phyloP scores from a whole-genome alignment of 2,888 invertebrate species.

The Ecliptopera silaceata region DNA sequence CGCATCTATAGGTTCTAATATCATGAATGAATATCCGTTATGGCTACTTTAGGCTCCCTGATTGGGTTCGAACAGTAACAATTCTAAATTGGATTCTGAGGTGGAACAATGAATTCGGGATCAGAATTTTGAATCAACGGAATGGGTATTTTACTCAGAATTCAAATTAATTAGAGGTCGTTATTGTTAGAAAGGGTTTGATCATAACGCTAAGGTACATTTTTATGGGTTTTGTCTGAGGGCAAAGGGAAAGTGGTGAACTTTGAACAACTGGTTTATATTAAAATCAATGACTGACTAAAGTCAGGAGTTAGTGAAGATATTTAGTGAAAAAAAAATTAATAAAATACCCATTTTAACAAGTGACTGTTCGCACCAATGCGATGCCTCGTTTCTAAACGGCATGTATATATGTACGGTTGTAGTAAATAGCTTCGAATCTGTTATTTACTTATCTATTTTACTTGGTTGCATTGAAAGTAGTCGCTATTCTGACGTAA shows the following conservation, averaged over 20 bases:
- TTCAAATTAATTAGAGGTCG: slow-evolving; percentile 25
- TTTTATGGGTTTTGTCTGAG: slow-evolving; percentile 8
- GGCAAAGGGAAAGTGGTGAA: not conserved
- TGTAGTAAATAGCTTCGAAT: too few relatives aligned
- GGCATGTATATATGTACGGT: too few relatives aligned
- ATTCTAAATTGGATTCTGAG: slow-evolving; percentile 31
- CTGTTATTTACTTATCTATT: too few relatives aligned
- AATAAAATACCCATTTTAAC: too few relatives aligned
- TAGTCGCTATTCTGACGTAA: too few relatives aligned
- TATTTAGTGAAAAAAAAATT: too few relatives aligned
- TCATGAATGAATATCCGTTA: slow-evolving; percentile 18
- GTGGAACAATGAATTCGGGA: slow-evolving; percentile 26
- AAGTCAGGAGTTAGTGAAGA: too few relatives aligned
- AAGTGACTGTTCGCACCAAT: too few relatives aligned
- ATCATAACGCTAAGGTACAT: slow-evolving; percentile 1
- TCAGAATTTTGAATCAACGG: slow-evolving; percentile 22
- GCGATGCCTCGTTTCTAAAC: too few relatives aligned
- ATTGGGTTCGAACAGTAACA: slow-evolving; percentile 31
- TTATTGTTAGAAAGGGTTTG: slow-evolving; percentile 16
- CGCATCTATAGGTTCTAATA: not conserved
- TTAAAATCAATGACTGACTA: too few relatives aligned
- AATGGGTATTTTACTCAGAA: slow-evolving; percentile 14
- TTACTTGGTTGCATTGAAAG: too few relatives aligned
- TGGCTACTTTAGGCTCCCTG: slow-evolving; percentile 24
- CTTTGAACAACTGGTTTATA: too few relatives aligned